These are phyloP conservation scores for Mionectes macconnelli DNA, from an alignment of 2,113 vertebrate genomes.

Conservation along the genomic window DNA sequence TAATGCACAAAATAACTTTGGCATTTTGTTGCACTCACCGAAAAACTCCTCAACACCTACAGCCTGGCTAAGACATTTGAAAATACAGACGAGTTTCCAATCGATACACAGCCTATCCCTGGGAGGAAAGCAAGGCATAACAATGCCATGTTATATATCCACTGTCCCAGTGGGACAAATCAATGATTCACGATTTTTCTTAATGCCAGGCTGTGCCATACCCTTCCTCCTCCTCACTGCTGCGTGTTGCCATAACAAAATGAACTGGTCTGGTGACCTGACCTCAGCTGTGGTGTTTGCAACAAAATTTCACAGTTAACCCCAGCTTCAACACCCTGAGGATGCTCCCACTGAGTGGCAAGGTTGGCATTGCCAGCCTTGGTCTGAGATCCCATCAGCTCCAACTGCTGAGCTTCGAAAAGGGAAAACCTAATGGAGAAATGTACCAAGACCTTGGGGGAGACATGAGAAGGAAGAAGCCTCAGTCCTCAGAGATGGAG, in stretches of 20 bases:
- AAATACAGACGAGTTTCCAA: constrained; percentile 10
- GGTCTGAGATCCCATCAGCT: background rate
- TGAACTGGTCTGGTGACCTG: background rate
- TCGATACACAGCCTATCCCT: background rate
- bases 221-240: background rate
- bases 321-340: background rate
- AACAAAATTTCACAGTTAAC: background rate
- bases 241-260: background rate
- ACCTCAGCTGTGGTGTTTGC: background rate
- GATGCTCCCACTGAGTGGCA: background rate
- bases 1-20: constrained; percentile 10
- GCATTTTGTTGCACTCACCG: background rate
- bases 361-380: background rate
- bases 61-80: background rate
- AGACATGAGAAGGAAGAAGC: background rate
- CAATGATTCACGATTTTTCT: background rate
- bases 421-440: background rate
- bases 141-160: background rate
- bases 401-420: background rate
- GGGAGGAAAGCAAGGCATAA: background rate
- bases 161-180: background rate
- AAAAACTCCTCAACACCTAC: constrained; percentile 1
- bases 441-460: background rate
- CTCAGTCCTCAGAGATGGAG: background rate
- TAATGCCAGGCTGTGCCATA: background rate